Evolutionary conservation across 2,888 invertebrate species (phyloP).

Genomic region (Xanthorhoe spadicearia): DNA sequence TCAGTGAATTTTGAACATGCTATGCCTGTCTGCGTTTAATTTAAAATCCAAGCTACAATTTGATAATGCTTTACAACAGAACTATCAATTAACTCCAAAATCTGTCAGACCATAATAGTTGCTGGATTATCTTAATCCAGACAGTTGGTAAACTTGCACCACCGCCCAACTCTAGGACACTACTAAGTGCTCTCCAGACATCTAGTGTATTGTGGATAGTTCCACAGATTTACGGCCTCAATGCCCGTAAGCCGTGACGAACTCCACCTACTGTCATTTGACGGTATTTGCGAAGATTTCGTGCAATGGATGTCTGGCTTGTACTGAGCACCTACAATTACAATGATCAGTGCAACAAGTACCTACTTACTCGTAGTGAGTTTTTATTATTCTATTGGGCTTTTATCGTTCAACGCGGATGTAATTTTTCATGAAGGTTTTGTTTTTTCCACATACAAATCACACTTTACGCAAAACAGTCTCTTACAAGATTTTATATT

Average conservation of each 20-base stretch:
- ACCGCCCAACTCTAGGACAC: constrained; percentile 64
- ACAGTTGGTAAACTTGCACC: constrained; percentile 43
- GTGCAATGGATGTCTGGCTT: background rate
- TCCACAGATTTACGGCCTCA: constrained; percentile 70
- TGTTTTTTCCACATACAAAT: too few relatives aligned
- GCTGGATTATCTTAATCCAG: background rate
- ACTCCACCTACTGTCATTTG: constrained; percentile 30
- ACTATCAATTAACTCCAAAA: background rate
- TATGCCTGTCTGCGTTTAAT: too few relatives aligned
- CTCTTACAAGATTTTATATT: too few relatives aligned
- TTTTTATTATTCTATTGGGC: too few relatives aligned
- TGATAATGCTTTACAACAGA: too few relatives aligned
- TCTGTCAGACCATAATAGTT: constrained; percentile 2
- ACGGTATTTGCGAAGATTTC: constrained; percentile 26
- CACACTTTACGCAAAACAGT: too few relatives aligned
- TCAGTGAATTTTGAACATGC: too few relatives aligned
- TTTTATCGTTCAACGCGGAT: too few relatives aligned
- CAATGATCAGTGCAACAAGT: too few relatives aligned
- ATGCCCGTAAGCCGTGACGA: constrained; percentile 48
- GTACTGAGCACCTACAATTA: background rate
- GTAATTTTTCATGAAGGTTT: too few relatives aligned
- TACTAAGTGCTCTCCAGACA: constrained; percentile 77
- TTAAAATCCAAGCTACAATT: too few relatives aligned
- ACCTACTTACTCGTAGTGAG: too few relatives aligned
- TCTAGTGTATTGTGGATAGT: constrained; percentile 73